These are phyloP conservation scores for Gryon sp. DNA, from an alignment of 1,140 invertebrate genomes.

Conservation along the genomic window DNA sequence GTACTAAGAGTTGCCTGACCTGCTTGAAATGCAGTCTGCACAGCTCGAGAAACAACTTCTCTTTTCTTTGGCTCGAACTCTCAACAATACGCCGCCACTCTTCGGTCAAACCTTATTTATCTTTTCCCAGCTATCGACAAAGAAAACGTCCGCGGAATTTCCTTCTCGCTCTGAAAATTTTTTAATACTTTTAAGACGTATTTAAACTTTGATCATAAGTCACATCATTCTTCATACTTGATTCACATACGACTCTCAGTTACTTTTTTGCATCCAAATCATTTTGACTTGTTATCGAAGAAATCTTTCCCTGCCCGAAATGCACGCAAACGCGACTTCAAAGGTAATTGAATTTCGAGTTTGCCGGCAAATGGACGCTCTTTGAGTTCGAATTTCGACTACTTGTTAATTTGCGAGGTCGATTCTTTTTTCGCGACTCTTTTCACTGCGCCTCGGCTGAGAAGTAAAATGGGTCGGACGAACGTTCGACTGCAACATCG, in stretches of 20 bases:
- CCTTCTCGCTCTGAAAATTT: conserved; percentile 15
- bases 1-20: conserved; percentile 58
- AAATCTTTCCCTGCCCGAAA: conserved; percentile 6
- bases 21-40: conserved; percentile 71
- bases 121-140: conserved; percentile 14
- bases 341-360: conserved; percentile 14
- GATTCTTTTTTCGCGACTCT: conserved; percentile 14
- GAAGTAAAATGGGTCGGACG: conserved; percentile 33
- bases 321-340: not conserved
- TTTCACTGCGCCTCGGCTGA: not conserved
- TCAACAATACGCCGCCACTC: conserved; percentile 47
- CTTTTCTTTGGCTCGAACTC: conserved; percentile 48
- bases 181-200: conserved; percentile 37
- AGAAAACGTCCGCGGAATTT: conserved; percentile 25
- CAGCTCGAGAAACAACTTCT: conserved; percentile 66
- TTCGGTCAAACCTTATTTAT: conserved; percentile 58
- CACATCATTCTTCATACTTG: conserved; percentile 18
- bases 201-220: conserved; percentile 44
- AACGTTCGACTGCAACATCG: conserved; percentile 23
- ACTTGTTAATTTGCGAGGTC: conserved; percentile 9
- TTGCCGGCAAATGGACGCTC: not conserved
- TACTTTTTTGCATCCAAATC: conserved; percentile 15
- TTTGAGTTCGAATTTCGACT: conserved; percentile 21
- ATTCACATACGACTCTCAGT: not conserved
- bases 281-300: not conserved